Conservation (phyloP, 2,797 vertebrate genomes). For the Chrosomus eos region DNA sequence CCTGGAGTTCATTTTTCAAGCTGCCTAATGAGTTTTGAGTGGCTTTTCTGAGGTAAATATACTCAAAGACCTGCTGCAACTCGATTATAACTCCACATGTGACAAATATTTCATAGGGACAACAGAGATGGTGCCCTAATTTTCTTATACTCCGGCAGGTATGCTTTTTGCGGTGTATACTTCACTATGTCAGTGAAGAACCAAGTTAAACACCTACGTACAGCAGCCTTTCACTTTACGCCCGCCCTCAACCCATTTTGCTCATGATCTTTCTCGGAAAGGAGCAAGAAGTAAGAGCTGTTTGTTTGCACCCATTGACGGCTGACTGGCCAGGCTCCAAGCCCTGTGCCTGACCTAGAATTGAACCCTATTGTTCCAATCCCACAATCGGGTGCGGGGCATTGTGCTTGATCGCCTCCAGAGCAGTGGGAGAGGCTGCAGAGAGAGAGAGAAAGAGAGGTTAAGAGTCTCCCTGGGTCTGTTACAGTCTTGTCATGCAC, state of each 20-base stretch:
- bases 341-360: conserved; percentile 86
- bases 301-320: conserved; percentile 84
- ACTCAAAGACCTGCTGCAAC: background rate
- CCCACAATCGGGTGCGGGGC: conserved; percentile 69
- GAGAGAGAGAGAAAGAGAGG: conserved; percentile 44
- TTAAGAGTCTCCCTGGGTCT: conserved; percentile 57
- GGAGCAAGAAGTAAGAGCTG: conserved; percentile 59
- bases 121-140: background rate
- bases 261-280: conserved; percentile 57
- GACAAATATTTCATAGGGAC: background rate
- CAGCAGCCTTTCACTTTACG: conserved; percentile 22
- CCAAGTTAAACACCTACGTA: conserved; percentile 40
- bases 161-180: conserved; percentile 10
- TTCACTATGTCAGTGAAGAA: conserved; percentile 10
- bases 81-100: background rate
- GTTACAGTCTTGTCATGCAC: conserved; percentile 50
- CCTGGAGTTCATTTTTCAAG: background rate
- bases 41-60: background rate
- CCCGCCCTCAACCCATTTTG: conserved; percentile 39
- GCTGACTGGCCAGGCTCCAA: conserved; percentile 85
- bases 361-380: conserved; percentile 89
- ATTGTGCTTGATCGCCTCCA: conserved; percentile 62
- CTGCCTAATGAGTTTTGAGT: background rate
- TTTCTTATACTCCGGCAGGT: background rate
- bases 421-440: conserved; percentile 55